Evolutionary conservation across 2,797 vertebrate genomes (phyloP).

Genomic region (Enteromius paludinosus): DNA sequence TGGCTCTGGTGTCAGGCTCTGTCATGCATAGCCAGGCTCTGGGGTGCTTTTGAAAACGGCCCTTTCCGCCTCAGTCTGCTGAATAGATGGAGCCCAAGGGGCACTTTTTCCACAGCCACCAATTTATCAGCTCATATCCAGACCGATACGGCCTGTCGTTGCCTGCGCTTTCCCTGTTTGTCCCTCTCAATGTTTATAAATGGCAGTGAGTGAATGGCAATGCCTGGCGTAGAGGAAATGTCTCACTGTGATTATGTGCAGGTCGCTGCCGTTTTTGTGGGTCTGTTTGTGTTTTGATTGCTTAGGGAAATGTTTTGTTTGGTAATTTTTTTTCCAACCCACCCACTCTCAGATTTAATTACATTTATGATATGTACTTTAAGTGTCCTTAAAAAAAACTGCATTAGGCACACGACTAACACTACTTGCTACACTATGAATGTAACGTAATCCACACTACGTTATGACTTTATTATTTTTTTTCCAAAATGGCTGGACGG

Average conservation of each 20-base stretch:
- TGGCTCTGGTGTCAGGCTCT: slow-evolving; percentile 72
- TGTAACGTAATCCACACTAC: slow-evolving; percentile 22
- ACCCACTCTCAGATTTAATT: slow-evolving; percentile 53
- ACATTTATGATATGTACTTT: slow-evolving; percentile 33
- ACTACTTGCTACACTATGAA: neutral
- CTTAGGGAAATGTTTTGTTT: slow-evolving; percentile 79
- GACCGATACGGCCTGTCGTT: slow-evolving; percentile 70
- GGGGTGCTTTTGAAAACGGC: slow-evolving; percentile 75
- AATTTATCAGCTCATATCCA: slow-evolving; percentile 77
- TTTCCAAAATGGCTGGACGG: slow-evolving; percentile 59
- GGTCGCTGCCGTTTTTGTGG: slow-evolving; percentile 67
- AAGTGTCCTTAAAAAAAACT: neutral
- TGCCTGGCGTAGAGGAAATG: slow-evolving; percentile 61
- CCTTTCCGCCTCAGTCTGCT: slow-evolving; percentile 70
- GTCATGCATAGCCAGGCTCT: slow-evolving; percentile 73
- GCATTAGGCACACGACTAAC: neutral
- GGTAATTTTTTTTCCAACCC: slow-evolving; percentile 63
- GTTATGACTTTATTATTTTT: slow-evolving; percentile 70
- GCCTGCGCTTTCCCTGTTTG: slow-evolving; percentile 66
- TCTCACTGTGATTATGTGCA: slow-evolving; percentile 69
- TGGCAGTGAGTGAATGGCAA: slow-evolving; percentile 67
- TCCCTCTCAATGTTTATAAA: slow-evolving; percentile 69
- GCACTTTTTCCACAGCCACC: slow-evolving; percentile 70
- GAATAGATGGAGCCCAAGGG: slow-evolving; percentile 76
- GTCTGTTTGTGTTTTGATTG: slow-evolving; percentile 79